Percentiles rank a stretch among this genome's conserved stretches.
phyloP scores from a whole-genome alignment of 2,888 invertebrate species.

The Antheraea assamensis region DNA sequence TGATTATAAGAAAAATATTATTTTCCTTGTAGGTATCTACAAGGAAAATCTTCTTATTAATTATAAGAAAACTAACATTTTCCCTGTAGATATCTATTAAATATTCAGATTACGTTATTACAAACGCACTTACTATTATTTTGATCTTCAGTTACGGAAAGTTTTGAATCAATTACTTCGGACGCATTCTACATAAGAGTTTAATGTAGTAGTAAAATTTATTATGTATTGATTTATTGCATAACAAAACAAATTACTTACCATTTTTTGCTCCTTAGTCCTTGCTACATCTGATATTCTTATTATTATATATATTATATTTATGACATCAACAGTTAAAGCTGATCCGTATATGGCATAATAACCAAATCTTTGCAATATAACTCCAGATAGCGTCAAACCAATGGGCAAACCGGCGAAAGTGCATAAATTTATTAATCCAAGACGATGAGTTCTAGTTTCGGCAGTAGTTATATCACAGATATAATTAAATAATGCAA shows the following conservation, averaged over 20 bases:
- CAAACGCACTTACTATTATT: too few species aligned
- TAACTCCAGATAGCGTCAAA: constrained; percentile 30
- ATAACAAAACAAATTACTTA: constrained; percentile 11
- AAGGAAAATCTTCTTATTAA: not conserved
- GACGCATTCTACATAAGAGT: too few species aligned
- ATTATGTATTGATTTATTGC: too few species aligned
- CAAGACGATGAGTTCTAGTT: constrained; percentile 71
- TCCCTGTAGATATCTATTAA: too few species aligned
- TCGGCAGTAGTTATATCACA: constrained; percentile 65
- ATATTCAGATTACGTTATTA: too few species aligned
- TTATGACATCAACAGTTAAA: constrained; percentile 12
- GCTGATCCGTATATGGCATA: constrained; percentile 32
- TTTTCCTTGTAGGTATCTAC: too few species aligned
- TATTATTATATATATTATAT: constrained; percentile 19
- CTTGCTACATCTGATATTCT: constrained; percentile 26
- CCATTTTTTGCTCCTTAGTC: constrained; percentile 81
- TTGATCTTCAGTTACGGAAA: too few species aligned
- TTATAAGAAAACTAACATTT: too few species aligned
- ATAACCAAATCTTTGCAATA: constrained; percentile 41
- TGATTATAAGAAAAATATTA: too few species aligned
- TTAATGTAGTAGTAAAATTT: too few species aligned
- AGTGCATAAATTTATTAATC: constrained; percentile 46
- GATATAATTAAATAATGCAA: constrained; percentile 67
- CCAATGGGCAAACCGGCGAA: constrained; percentile 35
- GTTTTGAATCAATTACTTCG: too few species aligned